A percentile compares a stretch with the other conserved stretches of the same genome.
phyloP scores from a whole-genome alignment of 2,797 vertebrate species.

The Peromyscus aztecus region DNA sequence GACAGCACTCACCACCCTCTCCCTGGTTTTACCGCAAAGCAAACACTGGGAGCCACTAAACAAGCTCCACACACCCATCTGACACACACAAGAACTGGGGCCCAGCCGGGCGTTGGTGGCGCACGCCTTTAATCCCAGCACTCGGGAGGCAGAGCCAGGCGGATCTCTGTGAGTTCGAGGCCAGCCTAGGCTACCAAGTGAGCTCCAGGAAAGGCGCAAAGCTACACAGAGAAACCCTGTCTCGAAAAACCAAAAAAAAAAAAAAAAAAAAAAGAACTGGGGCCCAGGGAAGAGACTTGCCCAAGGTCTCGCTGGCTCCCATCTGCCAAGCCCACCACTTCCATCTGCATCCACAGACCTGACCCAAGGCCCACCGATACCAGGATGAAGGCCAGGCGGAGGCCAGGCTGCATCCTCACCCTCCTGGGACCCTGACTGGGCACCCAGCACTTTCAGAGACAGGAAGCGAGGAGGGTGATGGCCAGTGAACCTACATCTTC shows the following conservation, averaged over 20 bases:
- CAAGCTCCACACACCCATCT: background rate
- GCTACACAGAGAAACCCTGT: too few species aligned
- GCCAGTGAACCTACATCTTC: background rate
- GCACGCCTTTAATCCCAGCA: too few species aligned
- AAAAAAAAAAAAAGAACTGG: too few species aligned
- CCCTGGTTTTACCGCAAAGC: background rate
- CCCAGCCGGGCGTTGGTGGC: too few species aligned
- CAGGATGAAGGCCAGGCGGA: background rate
- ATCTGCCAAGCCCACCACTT: background rate
- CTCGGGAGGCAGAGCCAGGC: too few species aligned
- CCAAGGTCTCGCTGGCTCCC: background rate
- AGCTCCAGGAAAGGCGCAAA: too few species aligned
- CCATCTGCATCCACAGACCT: background rate
- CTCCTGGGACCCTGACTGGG: background rate
- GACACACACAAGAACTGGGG: background rate
- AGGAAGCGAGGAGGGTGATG: accelerated
- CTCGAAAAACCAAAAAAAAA: too few species aligned
- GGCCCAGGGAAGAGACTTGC: background rate
- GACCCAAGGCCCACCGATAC: background rate
- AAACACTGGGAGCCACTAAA: accelerated
- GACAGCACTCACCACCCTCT: background rate
- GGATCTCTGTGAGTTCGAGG: too few species aligned
- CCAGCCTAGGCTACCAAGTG: too few species aligned
- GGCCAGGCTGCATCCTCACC: background rate
- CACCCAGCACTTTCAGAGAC: accelerated